Evolutionary conservation across 2,797 vertebrate genomes (phyloP), one percentile per base, ranked within the genome.

Genomic region (Okamejei kenojei): DNA sequence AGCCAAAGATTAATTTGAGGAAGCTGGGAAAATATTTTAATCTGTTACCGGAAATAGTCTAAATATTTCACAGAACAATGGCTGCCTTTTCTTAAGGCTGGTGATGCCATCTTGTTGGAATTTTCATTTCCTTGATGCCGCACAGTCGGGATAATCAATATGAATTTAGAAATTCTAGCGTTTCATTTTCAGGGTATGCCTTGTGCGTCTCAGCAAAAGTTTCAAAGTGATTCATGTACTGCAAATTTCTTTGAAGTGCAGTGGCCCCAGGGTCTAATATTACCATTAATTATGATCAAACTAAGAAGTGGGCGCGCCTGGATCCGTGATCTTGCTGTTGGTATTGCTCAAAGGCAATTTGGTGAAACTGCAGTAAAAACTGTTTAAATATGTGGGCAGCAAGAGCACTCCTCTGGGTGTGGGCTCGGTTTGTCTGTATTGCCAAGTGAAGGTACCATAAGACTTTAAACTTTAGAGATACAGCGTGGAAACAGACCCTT

Each of bases 1-100:
- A 88, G 32, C n/a, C 19, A 63, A 35, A n/a, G 65, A 88, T 35
- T 88, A 88, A 88, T 88, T 68, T 88, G 84, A 29, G 5, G 32
- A n/a, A 68, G 63, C 63, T 88, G 84, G 84, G 63, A 86, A 63
- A 86, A 63, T 86, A 86, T 19, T 63, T 86, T 58, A 63, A 88
- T 65, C 63, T 45, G 68, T 88, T 68, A 68, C 32, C 65, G 15
- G 63, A 86, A 86, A 58, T 15, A 68, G 65, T 88, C 84, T 88
- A 10, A 88, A 68, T 88, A 68, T 88, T 68, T 88, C 35, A 88
- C n/a, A 88, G 84, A 88, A 11, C 84, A 88, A 65, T 88, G 35
- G 68, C 61, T 35, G 61, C 61, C 61, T 35, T 4, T 65, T 65
- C 32, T 63, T 88, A 35, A 88, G 63, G n/a, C 84, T 68, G 38